Base-by-base conservation (phyloP, 2,113 vertebrate genomes). In the Prinia subflava region DNA sequence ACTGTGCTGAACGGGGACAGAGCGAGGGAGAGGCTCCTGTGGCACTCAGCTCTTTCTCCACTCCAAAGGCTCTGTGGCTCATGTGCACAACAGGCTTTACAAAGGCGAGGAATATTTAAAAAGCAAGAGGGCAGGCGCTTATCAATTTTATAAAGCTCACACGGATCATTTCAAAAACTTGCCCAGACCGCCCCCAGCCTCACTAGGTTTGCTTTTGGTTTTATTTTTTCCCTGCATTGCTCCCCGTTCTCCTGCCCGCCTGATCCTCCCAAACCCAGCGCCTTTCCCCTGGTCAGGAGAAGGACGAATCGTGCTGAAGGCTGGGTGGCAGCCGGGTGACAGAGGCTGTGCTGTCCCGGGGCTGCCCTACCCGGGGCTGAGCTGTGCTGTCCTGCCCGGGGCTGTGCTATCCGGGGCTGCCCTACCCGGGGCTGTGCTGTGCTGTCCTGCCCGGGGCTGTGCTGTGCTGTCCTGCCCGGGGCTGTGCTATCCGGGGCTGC, bases 281-380 rank as follows among this genome's bases (percentile, higher is more conserved):
- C 84, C 83, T 74, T 87, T 96, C 53, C 69, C 91, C 77, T 86
- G 95, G 73, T 70, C 92, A 87, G 76, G 23, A 79, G 89, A 53
- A 94, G 87, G 91, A 93, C 94, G 92, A 65, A 86, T 69, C 11
- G 49, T 88, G 94, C 83, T n/a, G 49, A 85, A 21, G 2, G 10
- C 89, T 91, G 95, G 87, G 60, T 75, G 16, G 5, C 28, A 79
- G 94, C 94, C 97, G 93, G 79, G 5, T 96, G 97, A 96, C 92
- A 57, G 27, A 15, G 16, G 73, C 75, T 3, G 15, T 10, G 5
- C 17, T 73, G 77, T 70, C 74, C 74, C 16, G 57, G 50, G 91
- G 42, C 42, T 44, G 42, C 42, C 42, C 42, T 39, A 11, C 39
- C 39, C 42, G 42, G 42, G 13, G 13, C 42, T 42, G 42, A 15